A percentile compares a stretch with the other conserved stretches of the same genome.
These are phyloP conservation scores for Dryas iulia DNA, from an alignment of 1,140 invertebrate genomes.

Conservation along the genomic window DNA sequence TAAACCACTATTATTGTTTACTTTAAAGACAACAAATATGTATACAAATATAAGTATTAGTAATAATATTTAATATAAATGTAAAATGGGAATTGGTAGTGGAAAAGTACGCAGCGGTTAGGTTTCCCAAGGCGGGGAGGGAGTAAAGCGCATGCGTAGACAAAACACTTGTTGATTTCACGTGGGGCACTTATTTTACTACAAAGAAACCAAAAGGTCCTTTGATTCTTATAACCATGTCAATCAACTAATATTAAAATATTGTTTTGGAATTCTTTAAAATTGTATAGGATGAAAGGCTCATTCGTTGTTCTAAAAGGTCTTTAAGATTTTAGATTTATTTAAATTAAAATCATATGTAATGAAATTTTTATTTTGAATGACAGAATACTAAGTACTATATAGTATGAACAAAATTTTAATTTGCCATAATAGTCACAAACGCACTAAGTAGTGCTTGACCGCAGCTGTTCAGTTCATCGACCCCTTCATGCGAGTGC, in stretches of 20 bases:
- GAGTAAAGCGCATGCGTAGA: slow-evolving; percentile 54
- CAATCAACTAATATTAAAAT: too few species aligned
- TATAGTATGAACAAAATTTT: background rate
- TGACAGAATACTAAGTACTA: background rate
- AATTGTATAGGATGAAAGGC: too few species aligned
- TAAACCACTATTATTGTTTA: background rate
- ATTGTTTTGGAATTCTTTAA: too few species aligned
- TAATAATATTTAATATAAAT: slow-evolving; percentile 38
- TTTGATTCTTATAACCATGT: too few species aligned
- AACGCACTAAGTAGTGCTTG: slow-evolving; percentile 24
- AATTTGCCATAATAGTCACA: slow-evolving; percentile 17
- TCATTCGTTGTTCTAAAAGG: too few species aligned
- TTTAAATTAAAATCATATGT: background rate
- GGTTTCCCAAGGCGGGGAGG: slow-evolving; percentile 39
- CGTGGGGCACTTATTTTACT: slow-evolving; percentile 14
- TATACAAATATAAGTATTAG: background rate
- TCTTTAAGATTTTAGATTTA: too few species aligned
- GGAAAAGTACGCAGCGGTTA: slow-evolving; percentile 61
- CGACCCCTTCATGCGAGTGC: slow-evolving; percentile 57
- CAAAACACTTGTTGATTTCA: slow-evolving; percentile 55
- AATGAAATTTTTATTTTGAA: background rate
- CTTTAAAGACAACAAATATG: background rate
- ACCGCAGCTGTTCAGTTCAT: slow-evolving; percentile 53
- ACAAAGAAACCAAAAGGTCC: background rate
- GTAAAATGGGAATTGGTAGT: slow-evolving; percentile 44